Base-by-base conservation (phyloP, 2,797 vertebrate species). In the Melanotaenia nigrans region DNA sequence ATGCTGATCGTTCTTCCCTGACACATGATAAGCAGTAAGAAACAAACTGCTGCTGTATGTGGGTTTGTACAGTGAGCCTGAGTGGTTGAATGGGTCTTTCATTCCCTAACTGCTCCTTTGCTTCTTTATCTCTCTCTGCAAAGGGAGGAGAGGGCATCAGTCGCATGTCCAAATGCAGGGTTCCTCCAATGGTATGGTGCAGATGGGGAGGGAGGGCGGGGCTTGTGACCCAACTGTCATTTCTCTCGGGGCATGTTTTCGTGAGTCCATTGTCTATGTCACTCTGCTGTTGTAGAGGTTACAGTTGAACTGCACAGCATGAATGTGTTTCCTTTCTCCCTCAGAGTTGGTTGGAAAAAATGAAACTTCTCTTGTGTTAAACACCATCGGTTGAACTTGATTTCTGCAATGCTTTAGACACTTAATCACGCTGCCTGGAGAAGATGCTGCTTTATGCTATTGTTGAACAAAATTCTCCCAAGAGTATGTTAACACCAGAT, bases 101-200 rank as follows among this genome's bases (percentile, higher is more conserved):
- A 61, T 71, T 51, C 67, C 78, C 60, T 93, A 92, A 92, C 82
- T 75, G 63, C 79, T 85, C 66, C 71, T 91, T 67, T 87, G 81
- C 82, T 82, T 86, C 70, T 81, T 78, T 81, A 76, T 87, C 54
- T 81, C 73, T 88, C 78, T 88, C 77, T 75, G 79, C 65, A 32
- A 94, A 95, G 95, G 92, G 93, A 94, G 90, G 94, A 92, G 92
- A 93, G 92, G 90, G 86, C 92, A 90, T 78, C 93, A 93, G 86
- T 68, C 87, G 87, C 90, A 88, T 89, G 88, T 88, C 84, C 93
- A 92, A 76, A 87, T 74, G 81, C 94, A 94, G 90, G 89, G 93
- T 67, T 92, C 95, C 67, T 86, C 91, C 88, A 94, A 95, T 90
- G 95, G 94, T 95, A 95, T 86, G 94, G 89, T 56, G 86, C 66